Percentiles rank a stretch among this genome's conserved stretches.
phyloP scores from a whole-genome alignment of 2,888 invertebrate species.

The Melanophora roralis region DNA sequence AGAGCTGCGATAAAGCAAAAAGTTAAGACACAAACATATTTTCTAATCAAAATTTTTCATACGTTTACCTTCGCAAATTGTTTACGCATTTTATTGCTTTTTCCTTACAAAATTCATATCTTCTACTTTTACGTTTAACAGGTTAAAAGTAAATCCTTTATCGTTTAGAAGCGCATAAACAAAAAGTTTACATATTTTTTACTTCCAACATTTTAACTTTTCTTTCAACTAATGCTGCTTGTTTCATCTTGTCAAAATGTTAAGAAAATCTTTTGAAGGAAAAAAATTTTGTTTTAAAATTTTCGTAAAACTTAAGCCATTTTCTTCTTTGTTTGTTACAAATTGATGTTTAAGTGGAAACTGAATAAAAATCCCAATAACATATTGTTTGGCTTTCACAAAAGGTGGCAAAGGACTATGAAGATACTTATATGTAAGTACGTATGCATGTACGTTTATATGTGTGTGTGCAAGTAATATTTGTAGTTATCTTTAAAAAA shows the following conservation, averaged over 20 bases:
- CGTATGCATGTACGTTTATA: neutral
- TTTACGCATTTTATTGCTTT: neutral
- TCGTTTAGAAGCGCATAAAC: constrained; percentile 21
- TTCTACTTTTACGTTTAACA: constrained; percentile 19
- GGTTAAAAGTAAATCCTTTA: constrained; percentile 23
- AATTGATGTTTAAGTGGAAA: neutral
- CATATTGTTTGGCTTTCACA: constrained; percentile 50
- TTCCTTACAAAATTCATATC: constrained; percentile 17
- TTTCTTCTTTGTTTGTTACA: constrained; percentile 36
- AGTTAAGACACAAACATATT: too few relatives aligned
- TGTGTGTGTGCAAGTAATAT: neutral
- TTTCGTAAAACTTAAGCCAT: constrained; percentile 45
- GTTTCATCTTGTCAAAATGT: constrained; percentile 59
- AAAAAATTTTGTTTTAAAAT: constrained; percentile 7
- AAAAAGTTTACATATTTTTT: constrained; percentile 2
- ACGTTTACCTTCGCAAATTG: neutral
- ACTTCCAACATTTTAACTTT: constrained; percentile 23
- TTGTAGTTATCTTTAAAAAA: constrained; percentile 25
- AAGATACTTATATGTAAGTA: neutral
- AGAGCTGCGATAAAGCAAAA: too few relatives aligned
- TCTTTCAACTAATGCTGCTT: constrained; percentile 34
- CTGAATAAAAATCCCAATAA: constrained; percentile 39
- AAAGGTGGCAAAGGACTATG: constrained; percentile 28
- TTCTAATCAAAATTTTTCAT: too few relatives aligned
- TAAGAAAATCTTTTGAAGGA: constrained; percentile 43